These are phyloP conservation scores for Cotesia chilonis DNA, from an alignment of 1,140 invertebrate genomes.

Conservation along the genomic window DNA sequence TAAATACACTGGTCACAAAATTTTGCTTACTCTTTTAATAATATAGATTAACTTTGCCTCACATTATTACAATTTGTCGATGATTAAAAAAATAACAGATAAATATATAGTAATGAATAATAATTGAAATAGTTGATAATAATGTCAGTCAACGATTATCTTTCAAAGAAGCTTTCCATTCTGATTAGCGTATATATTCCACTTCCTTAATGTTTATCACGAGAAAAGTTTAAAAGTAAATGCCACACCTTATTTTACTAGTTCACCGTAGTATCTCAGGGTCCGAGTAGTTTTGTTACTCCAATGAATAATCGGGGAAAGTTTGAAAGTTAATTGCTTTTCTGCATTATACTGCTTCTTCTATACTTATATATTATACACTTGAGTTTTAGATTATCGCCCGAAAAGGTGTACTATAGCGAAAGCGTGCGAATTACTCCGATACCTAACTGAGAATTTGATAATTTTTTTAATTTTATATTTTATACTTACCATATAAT, in stretches of 20 bases:
- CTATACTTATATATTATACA: neutral
- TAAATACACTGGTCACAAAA: too few relatives aligned
- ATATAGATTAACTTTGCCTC: too few relatives aligned
- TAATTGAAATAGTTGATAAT: neutral
- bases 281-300: conserved; percentile 24
- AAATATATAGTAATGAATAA: neutral
- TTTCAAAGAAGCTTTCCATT: conserved; percentile 5
- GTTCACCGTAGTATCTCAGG: neutral
- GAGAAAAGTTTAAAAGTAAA: conserved; percentile 2
- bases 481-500: neutral
- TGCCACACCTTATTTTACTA: conserved; percentile 30
- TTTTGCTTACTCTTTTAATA: too few relatives aligned
- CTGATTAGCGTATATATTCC: neutral
- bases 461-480: conserved; percentile 3
- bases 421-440: conserved; percentile 38
- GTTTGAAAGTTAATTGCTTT: conserved; percentile 41
- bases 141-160: too few relatives aligned
- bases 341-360: conserved; percentile 20
- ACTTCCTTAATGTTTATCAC: neutral
- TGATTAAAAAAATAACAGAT: too few relatives aligned
- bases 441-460: neutral
- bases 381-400: conserved; percentile 16
- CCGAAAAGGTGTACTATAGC: conserved; percentile 16
- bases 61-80: too few relatives aligned
- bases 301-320: conserved; percentile 40